phyloP scores from a whole-genome alignment of 2,797 vertebrate species.

The Ispidina lecontei region DNA sequence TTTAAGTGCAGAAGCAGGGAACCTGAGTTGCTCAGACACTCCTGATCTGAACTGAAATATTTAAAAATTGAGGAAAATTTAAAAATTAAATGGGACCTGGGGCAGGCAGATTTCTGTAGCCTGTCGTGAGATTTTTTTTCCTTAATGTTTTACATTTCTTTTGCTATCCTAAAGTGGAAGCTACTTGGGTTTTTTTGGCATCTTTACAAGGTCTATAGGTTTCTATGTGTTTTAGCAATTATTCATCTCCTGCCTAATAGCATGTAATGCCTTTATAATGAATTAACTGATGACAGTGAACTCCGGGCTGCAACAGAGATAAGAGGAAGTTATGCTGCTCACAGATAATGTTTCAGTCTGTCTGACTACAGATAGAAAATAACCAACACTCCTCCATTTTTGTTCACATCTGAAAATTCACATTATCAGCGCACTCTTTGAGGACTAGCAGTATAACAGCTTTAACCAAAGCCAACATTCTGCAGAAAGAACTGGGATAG shows the following conservation, averaged over 20 bases:
- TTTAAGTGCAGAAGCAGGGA: not conserved
- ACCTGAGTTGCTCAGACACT: not conserved
- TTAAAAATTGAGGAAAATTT: not conserved
- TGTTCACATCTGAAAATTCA: not conserved
- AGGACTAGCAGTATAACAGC: not conserved
- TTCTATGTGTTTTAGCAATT: not conserved
- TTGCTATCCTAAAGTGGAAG: not conserved
- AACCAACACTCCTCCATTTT: not conserved
- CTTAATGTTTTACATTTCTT: not conserved
- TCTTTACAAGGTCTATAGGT: not conserved
- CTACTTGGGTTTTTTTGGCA: not conserved
- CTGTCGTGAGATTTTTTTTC: not conserved
- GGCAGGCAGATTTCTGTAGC: not conserved
- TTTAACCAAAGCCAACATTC: not conserved
- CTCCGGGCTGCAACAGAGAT: not conserved
- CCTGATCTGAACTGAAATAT: not conserved
- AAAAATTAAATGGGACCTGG: not conserved
- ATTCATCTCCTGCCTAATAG: not conserved
- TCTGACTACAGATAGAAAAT: not conserved
- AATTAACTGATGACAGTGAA: not conserved
- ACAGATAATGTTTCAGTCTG: not conserved
- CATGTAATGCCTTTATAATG: not conserved
- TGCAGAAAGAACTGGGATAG: not conserved
- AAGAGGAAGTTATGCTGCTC: not conserved
- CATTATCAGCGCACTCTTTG: not conserved